A percentile compares a stretch with the other conserved stretches of the same genome.
phyloP scores from a whole-genome alignment of 1,140 invertebrate genomes.

The Bombus confusus region DNA sequence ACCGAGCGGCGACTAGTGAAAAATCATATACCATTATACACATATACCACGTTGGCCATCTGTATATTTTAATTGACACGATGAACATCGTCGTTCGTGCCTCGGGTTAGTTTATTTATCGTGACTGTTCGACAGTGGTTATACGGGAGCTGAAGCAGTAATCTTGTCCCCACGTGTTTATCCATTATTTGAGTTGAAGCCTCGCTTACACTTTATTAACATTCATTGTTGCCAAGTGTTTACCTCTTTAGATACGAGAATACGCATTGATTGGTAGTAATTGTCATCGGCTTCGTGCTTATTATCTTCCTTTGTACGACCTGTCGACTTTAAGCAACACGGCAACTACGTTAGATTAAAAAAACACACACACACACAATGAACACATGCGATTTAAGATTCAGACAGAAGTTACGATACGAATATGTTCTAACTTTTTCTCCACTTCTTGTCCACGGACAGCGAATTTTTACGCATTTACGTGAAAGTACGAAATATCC shows the following conservation, averaged over 20 bases:
- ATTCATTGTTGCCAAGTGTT: conserved; percentile 37
- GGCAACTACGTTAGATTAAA: too few species aligned
- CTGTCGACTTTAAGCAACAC: not conserved
- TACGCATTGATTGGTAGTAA: conserved; percentile 36
- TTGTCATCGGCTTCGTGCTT: conserved; percentile 1
- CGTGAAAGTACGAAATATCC: not conserved
- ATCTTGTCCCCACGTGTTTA: conserved; percentile 31
- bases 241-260: conserved; percentile 7
- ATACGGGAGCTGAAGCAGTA: not conserved
- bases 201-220: conserved; percentile 31
- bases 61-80: conserved; percentile 10
- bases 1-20: not conserved
- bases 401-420: not conserved
- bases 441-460: not conserved
- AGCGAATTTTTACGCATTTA: not conserved
- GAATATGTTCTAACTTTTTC: not conserved
- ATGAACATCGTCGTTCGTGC: not conserved
- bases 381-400: not conserved
- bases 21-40: not conserved
- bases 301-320: not conserved
- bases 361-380: too few species aligned
- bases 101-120: not conserved
- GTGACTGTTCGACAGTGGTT: not conserved
- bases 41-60: not conserved
- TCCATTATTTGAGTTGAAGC: conserved; percentile 17